These are phyloP conservation scores for Formica exsecta DNA, from an alignment of 1,140 invertebrate species.

Conservation along the genomic window DNA sequence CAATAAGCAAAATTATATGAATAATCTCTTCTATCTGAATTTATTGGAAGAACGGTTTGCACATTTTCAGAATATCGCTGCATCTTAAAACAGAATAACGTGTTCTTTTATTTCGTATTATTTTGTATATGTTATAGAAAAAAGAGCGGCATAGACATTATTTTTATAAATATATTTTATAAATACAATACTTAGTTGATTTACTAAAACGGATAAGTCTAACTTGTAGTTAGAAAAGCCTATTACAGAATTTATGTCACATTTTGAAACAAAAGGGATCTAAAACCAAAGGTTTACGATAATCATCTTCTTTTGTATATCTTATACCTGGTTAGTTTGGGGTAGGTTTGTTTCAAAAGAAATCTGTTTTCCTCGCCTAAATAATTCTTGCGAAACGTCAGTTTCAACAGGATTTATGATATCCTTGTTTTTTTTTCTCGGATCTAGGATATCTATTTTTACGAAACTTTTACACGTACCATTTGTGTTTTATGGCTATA, in stretches of 20 bases:
- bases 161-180: too few species aligned
- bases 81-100: not conserved
- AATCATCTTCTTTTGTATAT: not conserved
- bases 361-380: not conserved
- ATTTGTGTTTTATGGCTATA: not conserved
- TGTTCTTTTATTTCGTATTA: constrained; percentile 16
- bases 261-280: not conserved
- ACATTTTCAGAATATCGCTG: not conserved
- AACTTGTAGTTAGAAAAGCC: not conserved
- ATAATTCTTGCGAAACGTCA: not conserved
- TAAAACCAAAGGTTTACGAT: not conserved
- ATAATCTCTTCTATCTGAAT: not conserved
- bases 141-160: not conserved
- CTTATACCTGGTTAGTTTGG: not conserved
- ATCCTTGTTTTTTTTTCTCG: not conserved
- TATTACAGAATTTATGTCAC: not conserved
- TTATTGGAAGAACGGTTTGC: not conserved
- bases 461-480: not conserved
- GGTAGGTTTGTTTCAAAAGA: not conserved
- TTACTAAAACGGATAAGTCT: not conserved
- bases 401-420: not conserved
- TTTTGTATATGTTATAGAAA: not conserved
- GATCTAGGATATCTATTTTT: not conserved
- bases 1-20: constrained; percentile 4
- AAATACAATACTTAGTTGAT: too few species aligned